Base-by-base conservation (phyloP, 2,113 vertebrate species). In the Lasiurus borealis region DNA sequence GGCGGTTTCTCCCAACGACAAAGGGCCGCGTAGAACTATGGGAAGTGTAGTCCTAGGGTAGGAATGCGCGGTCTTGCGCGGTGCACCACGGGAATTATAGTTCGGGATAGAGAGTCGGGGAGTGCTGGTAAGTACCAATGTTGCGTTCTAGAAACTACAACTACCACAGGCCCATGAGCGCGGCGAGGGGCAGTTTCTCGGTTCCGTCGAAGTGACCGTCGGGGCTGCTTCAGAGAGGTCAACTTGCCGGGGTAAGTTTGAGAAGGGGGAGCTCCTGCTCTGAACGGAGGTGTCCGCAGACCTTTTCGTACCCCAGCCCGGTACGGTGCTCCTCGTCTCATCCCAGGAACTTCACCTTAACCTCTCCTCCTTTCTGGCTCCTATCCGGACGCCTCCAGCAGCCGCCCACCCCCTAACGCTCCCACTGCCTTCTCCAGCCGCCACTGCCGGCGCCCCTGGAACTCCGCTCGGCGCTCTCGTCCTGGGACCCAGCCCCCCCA, bases 231-330 rank as follows among this genome's bases (percentile, higher is more conserved):
- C 69, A 85, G 73, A 94, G 68, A 36, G 66, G 78, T 83, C 89
- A 62, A 14, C 82, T 48, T 25, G 90, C 34, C 77, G 36, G 69
- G 97, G 97, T 97, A 97, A 97, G 97, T 97, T 16, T 57, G 78
- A 2, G 8, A 54, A 81, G 52, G 78, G 71, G 52, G 73, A 52
- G 62, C 27, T 46, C 46, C 52, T 9, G 0, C 85, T 85, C 40
- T 77, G 54, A 73, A 15, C 75, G 40, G 94, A 80, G 36, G 14
- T 77, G 1, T 44, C 27, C 27, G 76, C 73, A 36, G 46, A 73
- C 66, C 27, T 69, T 90, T 29, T 80, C 59, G 0, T 29, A 11
- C 78, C 75, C 57, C 87, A 64, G 52, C 40, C 46, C 2, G 14
- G 14, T 52, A 31, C 72, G 66, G 86, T 18, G 13, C 40, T 83